A percentile compares a stretch with the other conserved stretches of the same genome.
Conservation (phyloP, 2,113 vertebrate genomes). For the Protomyctophum bolini region DNA sequence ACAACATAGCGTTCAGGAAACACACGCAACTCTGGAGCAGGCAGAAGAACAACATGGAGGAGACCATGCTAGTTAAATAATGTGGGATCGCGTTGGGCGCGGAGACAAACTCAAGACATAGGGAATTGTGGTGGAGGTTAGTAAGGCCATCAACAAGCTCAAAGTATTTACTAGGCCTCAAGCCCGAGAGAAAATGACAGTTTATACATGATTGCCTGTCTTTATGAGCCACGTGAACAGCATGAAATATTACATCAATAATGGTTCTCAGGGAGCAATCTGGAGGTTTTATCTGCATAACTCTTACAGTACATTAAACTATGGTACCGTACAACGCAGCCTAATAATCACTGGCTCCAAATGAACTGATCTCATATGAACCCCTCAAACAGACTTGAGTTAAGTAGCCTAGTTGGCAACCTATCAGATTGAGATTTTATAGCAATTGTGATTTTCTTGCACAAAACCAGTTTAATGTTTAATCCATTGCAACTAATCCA, state of each 20-base stretch:
- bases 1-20: slow-evolving; percentile 92
- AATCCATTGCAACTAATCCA: too few relatives aligned
- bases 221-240: slow-evolving; percentile 56
- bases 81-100: slow-evolving; percentile 57
- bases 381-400: not conserved
- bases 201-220: slow-evolving; percentile 45
- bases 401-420: not conserved
- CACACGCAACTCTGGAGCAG: slow-evolving; percentile 82
- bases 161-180: slow-evolving; percentile 58
- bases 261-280: slow-evolving; percentile 24
- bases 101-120: slow-evolving; percentile 48
- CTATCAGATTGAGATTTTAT: not conserved
- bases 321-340: not conserved
- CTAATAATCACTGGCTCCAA: not conserved
- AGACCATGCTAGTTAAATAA: slow-evolving; percentile 59
- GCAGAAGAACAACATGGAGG: slow-evolving; percentile 57
- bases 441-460: not conserved
- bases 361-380: not conserved
- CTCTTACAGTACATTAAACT: slow-evolving; percentile 16
- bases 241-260: slow-evolving; percentile 56
- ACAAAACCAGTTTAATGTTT: not conserved
- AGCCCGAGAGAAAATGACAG: slow-evolving; percentile 52
- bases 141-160: slow-evolving; percentile 54
- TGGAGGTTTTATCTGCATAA: slow-evolving; percentile 36
- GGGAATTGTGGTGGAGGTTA: slow-evolving; percentile 57